These are phyloP conservation scores for Papilio xuthus DNA, from an alignment of 1,140 invertebrate genomes.

Conservation along the genomic window DNA sequence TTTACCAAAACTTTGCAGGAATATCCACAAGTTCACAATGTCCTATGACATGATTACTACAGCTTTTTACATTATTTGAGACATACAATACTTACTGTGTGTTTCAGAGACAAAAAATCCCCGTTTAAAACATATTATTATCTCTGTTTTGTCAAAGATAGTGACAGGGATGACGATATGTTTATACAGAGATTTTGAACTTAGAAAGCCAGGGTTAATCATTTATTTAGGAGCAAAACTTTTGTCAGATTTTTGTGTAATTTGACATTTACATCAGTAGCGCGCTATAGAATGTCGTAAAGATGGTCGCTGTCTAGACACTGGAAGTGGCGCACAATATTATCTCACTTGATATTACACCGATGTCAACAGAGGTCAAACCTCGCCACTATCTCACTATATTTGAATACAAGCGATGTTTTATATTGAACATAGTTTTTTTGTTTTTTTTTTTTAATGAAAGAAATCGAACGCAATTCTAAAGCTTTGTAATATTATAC, in stretches of 20 bases:
- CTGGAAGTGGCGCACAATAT: slow-evolving; percentile 12
- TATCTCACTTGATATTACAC: slow-evolving; percentile 8
- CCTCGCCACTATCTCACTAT: background rate
- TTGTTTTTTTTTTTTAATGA: background rate
- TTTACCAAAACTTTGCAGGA: too few species aligned
- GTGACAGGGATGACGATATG: too few species aligned
- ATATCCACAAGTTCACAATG: too few species aligned
- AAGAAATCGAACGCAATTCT: background rate
- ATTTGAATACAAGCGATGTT: background rate
- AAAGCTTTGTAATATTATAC: too few species aligned
- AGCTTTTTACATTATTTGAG: background rate
- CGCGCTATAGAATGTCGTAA: background rate
- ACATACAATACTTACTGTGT: background rate
- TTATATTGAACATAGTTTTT: background rate
- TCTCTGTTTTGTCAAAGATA: too few species aligned
- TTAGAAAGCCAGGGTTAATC: too few species aligned
- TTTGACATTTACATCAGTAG: slow-evolving; percentile 17
- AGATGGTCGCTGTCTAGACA: slow-evolving; percentile 16
- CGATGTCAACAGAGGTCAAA: slow-evolving; percentile 19
- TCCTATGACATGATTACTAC: too few species aligned
- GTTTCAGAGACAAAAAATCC: too few species aligned
- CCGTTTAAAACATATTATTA: too few species aligned
- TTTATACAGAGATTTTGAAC: too few species aligned
- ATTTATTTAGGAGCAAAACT: background rate
- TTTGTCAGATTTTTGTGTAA: background rate